A percentile compares a stretch with the other conserved stretches of the same genome.
These are phyloP conservation scores for Tokudaia muenninki DNA, from an alignment of 2,797 vertebrate genomes.

Conservation along the genomic window DNA sequence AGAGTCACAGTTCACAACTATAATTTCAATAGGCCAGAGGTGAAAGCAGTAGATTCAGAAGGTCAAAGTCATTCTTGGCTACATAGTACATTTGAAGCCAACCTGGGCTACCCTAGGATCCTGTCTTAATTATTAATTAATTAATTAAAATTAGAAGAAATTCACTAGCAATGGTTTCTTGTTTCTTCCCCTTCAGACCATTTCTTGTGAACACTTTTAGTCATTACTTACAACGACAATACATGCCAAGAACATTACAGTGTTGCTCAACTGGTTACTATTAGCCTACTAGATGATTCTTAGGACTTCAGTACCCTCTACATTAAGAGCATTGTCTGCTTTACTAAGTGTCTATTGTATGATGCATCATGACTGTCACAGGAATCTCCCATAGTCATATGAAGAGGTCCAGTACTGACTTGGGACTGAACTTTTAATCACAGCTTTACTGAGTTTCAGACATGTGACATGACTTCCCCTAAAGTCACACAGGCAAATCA, in stretches of 20 bases:
- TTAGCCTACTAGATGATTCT: neutral
- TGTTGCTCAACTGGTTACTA: neutral
- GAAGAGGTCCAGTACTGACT: neutral
- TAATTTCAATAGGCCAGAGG: neutral
- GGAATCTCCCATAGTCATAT: neutral
- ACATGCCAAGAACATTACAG: neutral
- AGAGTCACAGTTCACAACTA: neutral
- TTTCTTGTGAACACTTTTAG: neutral
- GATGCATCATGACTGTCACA: too few species aligned
- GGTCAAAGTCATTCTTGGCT: neutral
- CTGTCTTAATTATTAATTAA: neutral
- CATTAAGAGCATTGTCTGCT: neutral
- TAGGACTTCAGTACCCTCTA: neutral
- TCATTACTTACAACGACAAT: neutral
- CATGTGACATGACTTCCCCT: neutral
- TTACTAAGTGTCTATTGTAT: neutral
- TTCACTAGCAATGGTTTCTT: slow-evolving; percentile 1
- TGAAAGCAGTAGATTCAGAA: neutral
- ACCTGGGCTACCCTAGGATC: neutral
- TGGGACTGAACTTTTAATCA: neutral
- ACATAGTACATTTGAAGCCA: neutral
- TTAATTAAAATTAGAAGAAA: neutral
- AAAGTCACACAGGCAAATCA: slow-evolving; percentile 17
- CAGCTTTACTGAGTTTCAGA: slow-evolving; percentile 6
- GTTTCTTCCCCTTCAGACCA: neutral